phyloP scores from a whole-genome alignment of 2,797 vertebrate species.

The Rhinella marina region DNA sequence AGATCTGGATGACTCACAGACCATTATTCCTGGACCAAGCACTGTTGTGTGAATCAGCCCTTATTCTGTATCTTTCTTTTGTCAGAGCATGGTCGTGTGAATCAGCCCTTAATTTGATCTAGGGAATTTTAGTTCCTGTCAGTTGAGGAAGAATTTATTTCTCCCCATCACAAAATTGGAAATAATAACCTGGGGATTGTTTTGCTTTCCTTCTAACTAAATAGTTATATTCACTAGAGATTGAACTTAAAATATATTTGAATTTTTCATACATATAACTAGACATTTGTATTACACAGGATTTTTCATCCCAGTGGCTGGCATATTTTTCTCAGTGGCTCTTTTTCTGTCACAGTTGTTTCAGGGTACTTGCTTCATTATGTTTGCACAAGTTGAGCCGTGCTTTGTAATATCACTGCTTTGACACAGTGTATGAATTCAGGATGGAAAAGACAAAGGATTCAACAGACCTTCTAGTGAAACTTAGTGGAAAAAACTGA shows the following conservation, averaged over 20 bases:
- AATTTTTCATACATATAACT: not conserved
- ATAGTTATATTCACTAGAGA: not conserved
- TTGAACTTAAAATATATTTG: not conserved
- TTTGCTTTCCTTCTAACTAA: not conserved
- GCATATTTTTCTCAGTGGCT: conserved; percentile 5
- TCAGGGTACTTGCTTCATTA: conserved; percentile 36
- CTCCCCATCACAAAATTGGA: too few relatives aligned
- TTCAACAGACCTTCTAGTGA: conserved; percentile 48
- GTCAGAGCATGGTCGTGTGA: too few relatives aligned
- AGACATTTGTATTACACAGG: not conserved
- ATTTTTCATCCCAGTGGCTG: not conserved
- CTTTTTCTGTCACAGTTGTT: not conserved
- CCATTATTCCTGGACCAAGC: too few relatives aligned
- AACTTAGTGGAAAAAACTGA: conserved; percentile 38
- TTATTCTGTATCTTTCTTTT: too few relatives aligned
- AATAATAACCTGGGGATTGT: too few relatives aligned
- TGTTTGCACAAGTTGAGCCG: conserved; percentile 11
- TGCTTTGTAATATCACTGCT: conserved; percentile 29
- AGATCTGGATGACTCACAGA: too few relatives aligned
- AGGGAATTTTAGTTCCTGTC: too few relatives aligned
- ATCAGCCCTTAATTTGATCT: too few relatives aligned
- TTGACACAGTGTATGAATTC: conserved; percentile 39
- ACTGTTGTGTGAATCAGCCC: too few relatives aligned
- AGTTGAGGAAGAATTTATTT: too few relatives aligned
- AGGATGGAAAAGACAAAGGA: conserved; percentile 46